Conservation (phyloP, 2,797 vertebrate genomes). For the Ibycter americanus region DNA sequence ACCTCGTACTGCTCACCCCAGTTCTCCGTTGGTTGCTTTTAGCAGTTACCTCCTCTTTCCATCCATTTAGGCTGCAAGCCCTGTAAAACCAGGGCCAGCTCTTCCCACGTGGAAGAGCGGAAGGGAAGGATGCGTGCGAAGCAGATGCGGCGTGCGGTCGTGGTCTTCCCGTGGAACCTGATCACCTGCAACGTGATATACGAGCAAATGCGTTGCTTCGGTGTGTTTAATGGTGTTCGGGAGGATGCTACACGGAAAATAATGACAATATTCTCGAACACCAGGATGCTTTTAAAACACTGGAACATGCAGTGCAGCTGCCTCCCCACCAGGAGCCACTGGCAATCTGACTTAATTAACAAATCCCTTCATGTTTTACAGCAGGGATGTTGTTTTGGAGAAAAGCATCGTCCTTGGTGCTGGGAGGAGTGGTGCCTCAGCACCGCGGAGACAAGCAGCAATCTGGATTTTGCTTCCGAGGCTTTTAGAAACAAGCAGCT, state of each 20-base stretch:
- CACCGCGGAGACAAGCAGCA: background rate
- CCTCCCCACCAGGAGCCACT: constrained; percentile 33
- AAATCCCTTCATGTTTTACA: background rate
- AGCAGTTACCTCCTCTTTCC: background rate
- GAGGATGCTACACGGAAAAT: background rate
- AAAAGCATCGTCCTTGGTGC: background rate
- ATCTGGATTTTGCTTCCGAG: background rate
- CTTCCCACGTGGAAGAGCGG: background rate
- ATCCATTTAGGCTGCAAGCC: background rate
- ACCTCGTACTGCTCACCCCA: background rate
- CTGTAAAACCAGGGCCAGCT: background rate
- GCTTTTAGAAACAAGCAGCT: background rate
- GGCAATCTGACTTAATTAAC: constrained; percentile 35
- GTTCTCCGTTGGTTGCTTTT: background rate
- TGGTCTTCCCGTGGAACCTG: background rate
- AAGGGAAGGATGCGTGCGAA: background rate
- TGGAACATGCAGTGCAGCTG: background rate
- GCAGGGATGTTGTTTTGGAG: background rate
- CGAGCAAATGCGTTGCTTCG: fast-evolving
- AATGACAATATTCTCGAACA: background rate
- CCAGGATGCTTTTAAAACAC: constrained; percentile 17
- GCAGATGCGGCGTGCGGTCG: fast-evolving
- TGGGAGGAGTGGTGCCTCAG: background rate
- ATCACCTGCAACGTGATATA: background rate
- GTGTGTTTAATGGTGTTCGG: background rate